Evolutionary conservation across 2,113 vertebrate species (phyloP), one percentile per base, ranked within the genome.

Genomic region (Podarcis raffonei): DNA sequence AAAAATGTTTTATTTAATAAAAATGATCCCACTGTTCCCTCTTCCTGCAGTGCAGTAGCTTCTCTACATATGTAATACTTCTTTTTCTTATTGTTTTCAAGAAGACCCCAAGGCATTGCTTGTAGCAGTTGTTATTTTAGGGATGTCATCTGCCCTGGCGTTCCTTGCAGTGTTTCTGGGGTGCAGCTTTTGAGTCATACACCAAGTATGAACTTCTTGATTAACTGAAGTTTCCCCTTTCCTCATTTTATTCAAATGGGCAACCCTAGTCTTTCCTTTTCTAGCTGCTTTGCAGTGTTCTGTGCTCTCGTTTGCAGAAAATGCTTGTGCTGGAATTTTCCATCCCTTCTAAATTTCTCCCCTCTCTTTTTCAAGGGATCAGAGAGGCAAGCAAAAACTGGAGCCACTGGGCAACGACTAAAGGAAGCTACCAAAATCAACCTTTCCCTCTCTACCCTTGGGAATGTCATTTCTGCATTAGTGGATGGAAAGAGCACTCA

Each of bases 351-450:
- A 27, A 76, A 22, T 57, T 6, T 77, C 15, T 20, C 7, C 4
- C 92, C 18, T 83, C 65, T 93, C 57, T 76, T 30, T 93, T 92
- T 39, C 25, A 90, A 99, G 99, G 99, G 99, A 81, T 99, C 99
- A 84, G 99, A 99, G 95, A 98, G 99, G 91, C 99, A 99, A 88
- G 98, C 98, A 1, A 99, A 99, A 96, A 99, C 99, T 3, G 99
- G 99, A 89, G 98, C 99, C 88, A 99, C 99, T 0, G 99, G 99
- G 15, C 99, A 99, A 93, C 97, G 99, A 16, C 97, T 99, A 89
- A 99, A 99, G 94, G 99, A 99, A 96, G 99, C 99, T 25, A 99
- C 99, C 2, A 99, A 99, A 96, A 99, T 99, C 94, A 99, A 99
- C 93, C 97, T 99, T 7, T 99, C 99, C 0, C 98, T 99, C 23